Evolutionary conservation across 2,113 vertebrate species (phyloP), one percentile per base, ranked within the genome.

Genomic region (Pyxicephalus adspersus): DNA sequence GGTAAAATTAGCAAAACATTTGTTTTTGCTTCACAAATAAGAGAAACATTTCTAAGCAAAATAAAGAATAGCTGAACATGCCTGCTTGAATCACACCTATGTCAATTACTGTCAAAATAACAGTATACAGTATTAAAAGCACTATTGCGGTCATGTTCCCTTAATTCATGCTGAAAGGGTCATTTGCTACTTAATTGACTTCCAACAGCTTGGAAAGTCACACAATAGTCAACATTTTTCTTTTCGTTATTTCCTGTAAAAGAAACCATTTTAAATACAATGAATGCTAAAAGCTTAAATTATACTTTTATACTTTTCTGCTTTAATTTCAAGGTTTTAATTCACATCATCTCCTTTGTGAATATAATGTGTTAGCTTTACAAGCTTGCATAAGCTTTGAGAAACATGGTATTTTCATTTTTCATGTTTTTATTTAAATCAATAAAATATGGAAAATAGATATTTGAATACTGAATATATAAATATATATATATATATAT

Each of bases 141-240:
- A 76, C 58, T 76, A 50, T 76, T 76, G 73, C 25, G 58, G 57
- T 76, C 58, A 76, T 76, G 34, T 76, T 76, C 31, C 38, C 63
- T 63, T 64, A 76, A 51, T 50, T n/a, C 34, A 64, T 64, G n/a
- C 58, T 76, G 29, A 76, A 72, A 76, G 73, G 57, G 73, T 45
- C 58, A 76, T 76, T 76, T 76, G 51, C 73, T 51, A 63, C 34
- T 64, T 64, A 76, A 76, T 76, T 64, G 74, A 76, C 74, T 64
- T 63, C 61, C 38, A 76, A 61, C 58, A 63, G 74, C 70, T 73
- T 18, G 26, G 55, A 45, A 64, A 76, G 34, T 60, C 74, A 76
- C 74, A 76, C 74, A 64, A 64, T 63, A 76, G 58, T 76, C 60
- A 76, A 76, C 58, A 63, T 50, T 60, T 25, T 45, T 76, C 63